These are phyloP conservation scores for Parambassis ranga DNA, from an alignment of 2,797 vertebrate species.

Conservation along the genomic window DNA sequence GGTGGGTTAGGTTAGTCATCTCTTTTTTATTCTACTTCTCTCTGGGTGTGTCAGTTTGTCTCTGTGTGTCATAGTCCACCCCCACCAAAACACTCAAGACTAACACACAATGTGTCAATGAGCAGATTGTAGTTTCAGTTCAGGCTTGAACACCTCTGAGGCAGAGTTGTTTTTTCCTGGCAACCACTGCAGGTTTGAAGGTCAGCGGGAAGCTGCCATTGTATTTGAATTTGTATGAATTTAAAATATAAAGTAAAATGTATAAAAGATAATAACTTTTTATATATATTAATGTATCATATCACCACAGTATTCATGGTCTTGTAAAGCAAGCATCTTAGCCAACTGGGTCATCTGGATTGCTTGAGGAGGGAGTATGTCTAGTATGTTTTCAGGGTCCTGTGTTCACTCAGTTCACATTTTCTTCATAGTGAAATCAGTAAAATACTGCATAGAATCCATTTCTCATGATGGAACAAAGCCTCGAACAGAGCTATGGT, in stretches of 20 bases:
- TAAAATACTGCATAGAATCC: no score
- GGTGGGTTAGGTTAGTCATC: conserved; percentile 99
- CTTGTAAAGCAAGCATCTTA: background rate
- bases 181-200: no score
- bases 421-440: no score
- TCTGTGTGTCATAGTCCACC: conserved; percentile 55
- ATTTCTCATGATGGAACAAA: no score
- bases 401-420: no score
- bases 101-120: conserved; percentile 22
- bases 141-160: conserved; percentile 18
- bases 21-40: conserved; percentile 94
- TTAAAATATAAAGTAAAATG: background rate
- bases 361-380: no score
- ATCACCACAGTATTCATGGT: background rate
- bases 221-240: background rate
- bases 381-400: no score
- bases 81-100: conserved; percentile 19
- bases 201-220: conserved; percentile 4
- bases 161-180: background rate
- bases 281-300: background rate
- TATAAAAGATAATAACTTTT: background rate
- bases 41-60: conserved; percentile 77
- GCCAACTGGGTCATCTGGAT: background rate
- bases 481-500: no score
- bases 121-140: conserved; percentile 36